Evolutionary conservation across 2,888 invertebrate species (phyloP).

Genomic region (Adelognathus sp.): DNA sequence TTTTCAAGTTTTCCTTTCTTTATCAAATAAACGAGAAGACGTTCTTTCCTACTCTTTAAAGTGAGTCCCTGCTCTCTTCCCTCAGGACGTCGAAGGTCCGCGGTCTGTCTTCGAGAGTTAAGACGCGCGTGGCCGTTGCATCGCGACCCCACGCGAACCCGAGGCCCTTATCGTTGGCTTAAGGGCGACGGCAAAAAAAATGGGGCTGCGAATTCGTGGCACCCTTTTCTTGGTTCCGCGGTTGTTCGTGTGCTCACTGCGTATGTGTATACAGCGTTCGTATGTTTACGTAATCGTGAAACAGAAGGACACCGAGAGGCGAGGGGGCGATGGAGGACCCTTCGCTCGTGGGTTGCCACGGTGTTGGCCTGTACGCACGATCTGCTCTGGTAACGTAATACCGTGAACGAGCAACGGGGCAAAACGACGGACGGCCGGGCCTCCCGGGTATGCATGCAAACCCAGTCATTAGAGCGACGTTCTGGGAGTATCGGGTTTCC

Average conservation of each 20-base stretch:
- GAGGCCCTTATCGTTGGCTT: slow-evolving; percentile 1
- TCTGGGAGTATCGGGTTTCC: slow-evolving; percentile 57
- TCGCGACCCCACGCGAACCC: background rate
- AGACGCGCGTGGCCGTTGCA: too few species aligned
- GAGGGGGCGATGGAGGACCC: background rate
- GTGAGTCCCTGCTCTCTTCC: background rate
- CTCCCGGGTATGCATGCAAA: slow-evolving; percentile 44
- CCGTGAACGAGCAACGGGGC: slow-evolving; percentile 15
- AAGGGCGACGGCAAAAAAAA: background rate
- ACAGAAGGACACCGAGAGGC: slow-evolving; percentile 4
- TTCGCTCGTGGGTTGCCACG: slow-evolving; percentile 2
- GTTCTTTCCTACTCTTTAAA: background rate
- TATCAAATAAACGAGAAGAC: slow-evolving; percentile 1
- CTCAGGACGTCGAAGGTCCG: too few species aligned
- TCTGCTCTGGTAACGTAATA: slow-evolving; percentile 51
- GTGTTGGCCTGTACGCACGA: slow-evolving; percentile 24
- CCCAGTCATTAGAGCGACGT: slow-evolving; percentile 53
- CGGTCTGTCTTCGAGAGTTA: too few species aligned
- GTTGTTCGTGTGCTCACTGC: background rate
- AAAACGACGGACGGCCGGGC: slow-evolving; percentile 9
- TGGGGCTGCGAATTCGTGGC: background rate
- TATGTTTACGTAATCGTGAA: slow-evolving; percentile 18
- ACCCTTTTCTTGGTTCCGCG: background rate
- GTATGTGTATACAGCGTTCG: background rate
- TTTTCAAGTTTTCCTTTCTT: background rate